These are phyloP conservation scores for Notolabrus celidotus DNA, from an alignment of 2,797 vertebrate species.

Conservation along the genomic window DNA sequence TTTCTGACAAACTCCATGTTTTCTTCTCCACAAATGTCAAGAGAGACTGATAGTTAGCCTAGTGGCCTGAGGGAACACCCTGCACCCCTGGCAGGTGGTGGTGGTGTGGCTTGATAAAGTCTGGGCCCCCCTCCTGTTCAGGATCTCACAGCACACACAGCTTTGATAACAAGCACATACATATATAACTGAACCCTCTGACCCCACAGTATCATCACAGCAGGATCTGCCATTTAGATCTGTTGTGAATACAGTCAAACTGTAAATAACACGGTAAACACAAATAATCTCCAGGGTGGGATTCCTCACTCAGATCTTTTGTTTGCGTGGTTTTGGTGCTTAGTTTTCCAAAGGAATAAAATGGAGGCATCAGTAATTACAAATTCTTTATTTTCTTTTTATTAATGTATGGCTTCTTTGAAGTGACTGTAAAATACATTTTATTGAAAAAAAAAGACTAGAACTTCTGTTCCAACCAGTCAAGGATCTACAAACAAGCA, in stretches of 20 bases:
- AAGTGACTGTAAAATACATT: slow-evolving; percentile 81
- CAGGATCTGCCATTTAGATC: slow-evolving; percentile 13
- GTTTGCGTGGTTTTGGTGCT: not conserved
- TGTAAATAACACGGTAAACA: slow-evolving; percentile 5
- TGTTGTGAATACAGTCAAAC: slow-evolving; percentile 16
- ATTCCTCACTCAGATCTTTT: not conserved
- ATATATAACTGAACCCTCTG: slow-evolving; percentile 33
- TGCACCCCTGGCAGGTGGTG: slow-evolving; percentile 68
- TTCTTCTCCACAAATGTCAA: slow-evolving; percentile 9
- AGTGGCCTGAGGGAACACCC: slow-evolving; percentile 55
- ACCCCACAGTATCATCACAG: slow-evolving; percentile 35
- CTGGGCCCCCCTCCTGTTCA: slow-evolving; percentile 42
- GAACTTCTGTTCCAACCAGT: slow-evolving; percentile 52
- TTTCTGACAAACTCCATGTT: slow-evolving; percentile 13
- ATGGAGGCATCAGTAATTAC: slow-evolving; percentile 62
- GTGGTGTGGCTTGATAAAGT: slow-evolving; percentile 80
- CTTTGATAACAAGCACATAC: slow-evolving; percentile 60
- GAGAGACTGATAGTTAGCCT: slow-evolving; percentile 5
- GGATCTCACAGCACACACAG: slow-evolving; percentile 43
- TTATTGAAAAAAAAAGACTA: slow-evolving; percentile 35
- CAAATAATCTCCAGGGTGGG: not conserved
- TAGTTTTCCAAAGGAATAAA: slow-evolving; percentile 1
- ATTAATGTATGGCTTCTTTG: slow-evolving; percentile 84
- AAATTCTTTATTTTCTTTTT: slow-evolving; percentile 83
- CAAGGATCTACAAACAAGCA: slow-evolving; percentile 53